A percentile compares a stretch with the other conserved stretches of the same genome.
Conservation (phyloP, 2,797 vertebrate genomes). For the Naso thynnoides region DNA sequence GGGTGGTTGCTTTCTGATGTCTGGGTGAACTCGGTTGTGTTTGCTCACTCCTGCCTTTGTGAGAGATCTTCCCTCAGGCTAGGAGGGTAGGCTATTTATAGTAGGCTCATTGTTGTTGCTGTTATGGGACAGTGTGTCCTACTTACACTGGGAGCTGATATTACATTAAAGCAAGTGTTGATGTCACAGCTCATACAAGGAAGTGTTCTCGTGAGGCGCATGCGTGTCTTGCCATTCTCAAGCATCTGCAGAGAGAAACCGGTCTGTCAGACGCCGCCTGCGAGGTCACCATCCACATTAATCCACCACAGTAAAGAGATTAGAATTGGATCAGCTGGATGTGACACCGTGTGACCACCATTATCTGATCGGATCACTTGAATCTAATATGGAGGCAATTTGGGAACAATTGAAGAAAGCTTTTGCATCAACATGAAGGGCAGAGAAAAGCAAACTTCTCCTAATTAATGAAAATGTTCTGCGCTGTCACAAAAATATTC, state of each 20-base stretch:
- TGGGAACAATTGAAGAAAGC: conserved; percentile 48
- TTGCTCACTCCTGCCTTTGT: conserved; percentile 77
- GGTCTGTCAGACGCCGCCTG: conserved; percentile 42
- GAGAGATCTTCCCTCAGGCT: conserved; percentile 80
- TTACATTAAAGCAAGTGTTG: conserved; percentile 82
- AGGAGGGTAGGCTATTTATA: conserved; percentile 85
- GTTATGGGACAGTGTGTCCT: conserved; percentile 84
- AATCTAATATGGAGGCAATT: conserved; percentile 54
- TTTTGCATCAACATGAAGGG: conserved; percentile 34
- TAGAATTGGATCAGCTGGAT: conserved; percentile 20
- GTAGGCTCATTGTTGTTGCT: conserved; percentile 83
- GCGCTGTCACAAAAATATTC: conserved; percentile 48
- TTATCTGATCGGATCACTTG: conserved; percentile 47
- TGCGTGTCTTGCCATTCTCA: conserved; percentile 30
- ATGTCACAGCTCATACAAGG: conserved; percentile 74
- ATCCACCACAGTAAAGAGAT: conserved; percentile 26
- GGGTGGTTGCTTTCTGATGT: conserved; percentile 56
- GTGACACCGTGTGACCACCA: conserved; percentile 34
- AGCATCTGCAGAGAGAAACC: conserved; percentile 58
- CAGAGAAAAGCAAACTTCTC: conserved; percentile 46
- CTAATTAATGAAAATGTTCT: conserved; percentile 56
- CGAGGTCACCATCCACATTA: conserved; percentile 45
- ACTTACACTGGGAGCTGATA: conserved; percentile 80
- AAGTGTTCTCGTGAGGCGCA: conserved; percentile 56
- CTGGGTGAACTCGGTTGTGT: conserved; percentile 71